phyloP scores from a whole-genome alignment of 2,113 vertebrate species.

The Nothocercus julius region DNA sequence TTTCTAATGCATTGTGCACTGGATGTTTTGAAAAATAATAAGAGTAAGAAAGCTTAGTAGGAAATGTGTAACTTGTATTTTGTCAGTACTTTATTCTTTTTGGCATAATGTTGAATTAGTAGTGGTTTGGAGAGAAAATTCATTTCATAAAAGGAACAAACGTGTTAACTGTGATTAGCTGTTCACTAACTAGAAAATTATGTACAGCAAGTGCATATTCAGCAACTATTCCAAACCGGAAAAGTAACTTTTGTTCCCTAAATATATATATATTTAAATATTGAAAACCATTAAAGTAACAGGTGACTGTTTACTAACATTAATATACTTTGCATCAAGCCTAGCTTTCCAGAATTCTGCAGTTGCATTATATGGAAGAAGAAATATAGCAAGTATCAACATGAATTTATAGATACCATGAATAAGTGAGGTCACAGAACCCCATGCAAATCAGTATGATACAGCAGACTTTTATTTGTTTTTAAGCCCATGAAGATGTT shows the following conservation, averaged over 20 bases:
- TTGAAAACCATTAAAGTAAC: neutral
- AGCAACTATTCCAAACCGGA: neutral
- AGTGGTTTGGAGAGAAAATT: neutral
- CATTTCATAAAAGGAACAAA: neutral
- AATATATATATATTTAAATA: neutral
- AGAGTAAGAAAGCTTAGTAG: neutral
- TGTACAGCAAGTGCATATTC: neutral
- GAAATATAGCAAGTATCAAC: neutral
- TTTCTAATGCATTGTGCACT: neutral
- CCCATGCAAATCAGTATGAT: neutral
- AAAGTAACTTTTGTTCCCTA: neutral
- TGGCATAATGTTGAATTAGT: neutral
- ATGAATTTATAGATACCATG: neutral
- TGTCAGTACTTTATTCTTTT: neutral
- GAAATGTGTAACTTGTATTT: neutral
- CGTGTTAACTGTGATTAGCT: neutral
- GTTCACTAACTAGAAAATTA: slow-evolving; percentile 13
- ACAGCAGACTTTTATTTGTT: neutral
- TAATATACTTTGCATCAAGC: neutral
- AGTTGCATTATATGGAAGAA: neutral
- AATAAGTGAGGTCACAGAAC: neutral
- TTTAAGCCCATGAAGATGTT: neutral
- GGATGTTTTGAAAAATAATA: neutral
- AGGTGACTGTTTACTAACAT: neutral
- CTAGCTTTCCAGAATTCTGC: neutral